A percentile compares a stretch with the other conserved stretches of the same genome.
phyloP scores from a whole-genome alignment of 1,140 invertebrate species.

The Pachyrhynchus sulphureomaculatus region DNA sequence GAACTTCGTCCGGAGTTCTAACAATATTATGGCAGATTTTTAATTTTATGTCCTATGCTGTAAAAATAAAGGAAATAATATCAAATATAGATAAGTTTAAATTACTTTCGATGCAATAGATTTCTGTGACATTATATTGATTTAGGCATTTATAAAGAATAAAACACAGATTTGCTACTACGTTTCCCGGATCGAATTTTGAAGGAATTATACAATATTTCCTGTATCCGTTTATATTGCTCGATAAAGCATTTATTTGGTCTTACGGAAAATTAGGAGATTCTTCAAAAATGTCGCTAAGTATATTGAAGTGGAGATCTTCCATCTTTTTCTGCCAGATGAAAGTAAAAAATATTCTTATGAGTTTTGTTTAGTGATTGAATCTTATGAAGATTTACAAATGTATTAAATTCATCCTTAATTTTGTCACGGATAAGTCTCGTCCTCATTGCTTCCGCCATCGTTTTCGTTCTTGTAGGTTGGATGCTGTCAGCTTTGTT shows the following conservation, averaged over 20 bases:
- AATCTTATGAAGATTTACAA: neutral
- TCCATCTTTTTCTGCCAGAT: slow-evolving; percentile 20
- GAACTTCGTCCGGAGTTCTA: neutral
- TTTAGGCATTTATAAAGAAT: no score
- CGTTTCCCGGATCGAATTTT: slow-evolving; percentile 7
- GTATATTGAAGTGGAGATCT: slow-evolving; percentile 13
- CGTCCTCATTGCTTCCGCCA: neutral
- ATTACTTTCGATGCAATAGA: slow-evolving; percentile 15
- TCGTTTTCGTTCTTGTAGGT: neutral
- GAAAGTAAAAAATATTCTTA: slow-evolving; percentile 22
- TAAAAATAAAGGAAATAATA: slow-evolving; percentile 10
- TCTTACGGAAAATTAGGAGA: neutral
- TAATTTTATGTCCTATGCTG: slow-evolving; percentile 12
- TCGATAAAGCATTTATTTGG: slow-evolving; percentile 8
- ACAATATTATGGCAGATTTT: slow-evolving; percentile 17
- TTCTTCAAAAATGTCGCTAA: slow-evolving; percentile 19
- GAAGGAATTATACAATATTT: slow-evolving; percentile 15
- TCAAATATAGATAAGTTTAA: slow-evolving; percentile 11
- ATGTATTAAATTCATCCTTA: slow-evolving; percentile 4
- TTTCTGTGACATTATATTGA: neutral
- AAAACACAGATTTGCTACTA: no score
- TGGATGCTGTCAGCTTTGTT: no score
- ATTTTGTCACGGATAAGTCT: neutral
- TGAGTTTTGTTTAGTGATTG: slow-evolving; percentile 21
- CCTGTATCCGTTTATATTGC: slow-evolving; percentile 10